phyloP scores from a whole-genome alignment of 2,113 vertebrate species.

The Sakesphorus luctuosus region DNA sequence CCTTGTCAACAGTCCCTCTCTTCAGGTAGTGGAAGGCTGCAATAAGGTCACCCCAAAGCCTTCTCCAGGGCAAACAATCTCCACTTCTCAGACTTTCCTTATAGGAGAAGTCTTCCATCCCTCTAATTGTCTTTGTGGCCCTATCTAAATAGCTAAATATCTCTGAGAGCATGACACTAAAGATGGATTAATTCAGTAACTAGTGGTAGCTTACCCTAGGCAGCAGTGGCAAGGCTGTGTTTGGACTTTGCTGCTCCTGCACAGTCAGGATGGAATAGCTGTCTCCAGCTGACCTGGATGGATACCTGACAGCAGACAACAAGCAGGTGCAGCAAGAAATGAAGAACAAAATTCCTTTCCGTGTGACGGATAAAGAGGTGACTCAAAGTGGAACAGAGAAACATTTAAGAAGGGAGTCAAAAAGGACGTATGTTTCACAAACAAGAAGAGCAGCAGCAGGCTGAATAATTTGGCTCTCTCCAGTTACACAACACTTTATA shows the following conservation, averaged over 20 bases:
- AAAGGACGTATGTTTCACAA: not conserved
- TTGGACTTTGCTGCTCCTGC: not conserved
- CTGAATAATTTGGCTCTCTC: not conserved
- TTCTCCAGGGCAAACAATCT: not conserved
- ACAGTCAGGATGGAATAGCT: not conserved
- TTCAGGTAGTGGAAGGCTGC: not conserved
- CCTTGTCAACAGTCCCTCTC: not conserved
- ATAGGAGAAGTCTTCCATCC: not conserved
- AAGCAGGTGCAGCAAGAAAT: not conserved
- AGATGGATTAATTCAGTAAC: not conserved
- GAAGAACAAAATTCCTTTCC: not conserved
- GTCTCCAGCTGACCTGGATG: not conserved
- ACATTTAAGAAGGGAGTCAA: not conserved
- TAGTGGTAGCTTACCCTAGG: not conserved
- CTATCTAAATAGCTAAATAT: not conserved
- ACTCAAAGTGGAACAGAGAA: not conserved
- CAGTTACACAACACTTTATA: not conserved
- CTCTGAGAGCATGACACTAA: not conserved
- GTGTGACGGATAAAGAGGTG: not conserved
- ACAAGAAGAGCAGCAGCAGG: not conserved
- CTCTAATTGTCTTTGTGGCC: not conserved
- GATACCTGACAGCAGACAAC: not conserved
- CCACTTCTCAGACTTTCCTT: not conserved
- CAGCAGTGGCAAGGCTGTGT: not conserved
- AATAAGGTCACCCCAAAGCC: not conserved